Evolutionary conservation across 1,140 invertebrate genomes (phyloP).

Genomic region (Dinoponera quadriceps): DNA sequence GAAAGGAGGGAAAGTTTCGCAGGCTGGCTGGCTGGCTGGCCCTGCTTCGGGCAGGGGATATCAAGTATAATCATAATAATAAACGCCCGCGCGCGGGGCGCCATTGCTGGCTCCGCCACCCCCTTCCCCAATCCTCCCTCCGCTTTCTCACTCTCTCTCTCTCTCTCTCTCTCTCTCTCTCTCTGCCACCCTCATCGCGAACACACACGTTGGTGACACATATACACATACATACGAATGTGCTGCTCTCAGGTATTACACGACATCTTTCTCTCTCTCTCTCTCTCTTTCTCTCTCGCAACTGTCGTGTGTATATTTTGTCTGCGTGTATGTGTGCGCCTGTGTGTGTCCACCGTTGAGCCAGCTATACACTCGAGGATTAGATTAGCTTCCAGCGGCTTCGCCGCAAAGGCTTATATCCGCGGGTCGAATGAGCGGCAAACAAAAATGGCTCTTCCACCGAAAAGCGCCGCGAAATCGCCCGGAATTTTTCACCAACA

Average conservation of each 20-base stretch:
- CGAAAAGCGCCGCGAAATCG: slow-evolving; percentile 72
- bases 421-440: slow-evolving; percentile 79
- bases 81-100: slow-evolving; percentile 83
- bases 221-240: slow-evolving; percentile 59
- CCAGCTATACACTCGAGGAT: slow-evolving; percentile 80
- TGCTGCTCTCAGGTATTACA: slow-evolving; percentile 71
- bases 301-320: not conserved
- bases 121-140: slow-evolving; percentile 65
- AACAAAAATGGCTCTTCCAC: slow-evolving; percentile 81
- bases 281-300: slow-evolving; percentile 32
- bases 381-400: slow-evolving; percentile 82
- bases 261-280: slow-evolving; percentile 58
- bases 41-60: slow-evolving; percentile 85
- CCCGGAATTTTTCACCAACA: slow-evolving; percentile 67
- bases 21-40: slow-evolving; percentile 79
- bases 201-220: slow-evolving; percentile 60
- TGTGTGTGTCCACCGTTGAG: slow-evolving; percentile 66
- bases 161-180: slow-evolving; percentile 32
- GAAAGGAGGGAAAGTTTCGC: slow-evolving; percentile 85
- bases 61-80: slow-evolving; percentile 86
- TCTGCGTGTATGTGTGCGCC: not conserved
- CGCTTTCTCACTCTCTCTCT: slow-evolving; percentile 61
- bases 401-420: slow-evolving; percentile 81
- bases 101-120: slow-evolving; percentile 82
- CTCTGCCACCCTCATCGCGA: slow-evolving; percentile 69